Percentiles rank a stretch among this genome's conserved stretches.
Evolutionary conservation across 2,888 invertebrate species (phyloP).

Genomic region (Biston betularia): DNA sequence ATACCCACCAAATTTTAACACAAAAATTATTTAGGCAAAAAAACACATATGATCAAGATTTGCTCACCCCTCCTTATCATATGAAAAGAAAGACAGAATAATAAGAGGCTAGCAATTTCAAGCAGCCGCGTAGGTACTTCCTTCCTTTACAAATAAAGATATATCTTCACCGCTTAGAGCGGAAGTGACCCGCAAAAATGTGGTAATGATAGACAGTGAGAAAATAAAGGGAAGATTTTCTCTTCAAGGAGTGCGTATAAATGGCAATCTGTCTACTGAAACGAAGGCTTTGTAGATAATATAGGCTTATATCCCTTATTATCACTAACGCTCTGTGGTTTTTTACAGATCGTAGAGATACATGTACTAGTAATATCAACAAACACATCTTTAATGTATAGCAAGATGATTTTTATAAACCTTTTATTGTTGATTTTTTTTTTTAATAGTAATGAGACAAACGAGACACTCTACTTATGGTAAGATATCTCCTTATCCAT

Average conservation of each 20-base stretch:
- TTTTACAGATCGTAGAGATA: no score
- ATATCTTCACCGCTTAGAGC: conserved; percentile 26
- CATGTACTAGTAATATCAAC: no score
- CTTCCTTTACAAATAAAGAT: conserved; percentile 29
- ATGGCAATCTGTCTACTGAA: conserved; percentile 23
- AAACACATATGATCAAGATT: background rate
- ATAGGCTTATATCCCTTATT: conserved; percentile 1
- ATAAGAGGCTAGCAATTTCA: conserved; percentile 18
- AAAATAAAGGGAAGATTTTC: conserved; percentile 31
- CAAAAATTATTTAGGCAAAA: background rate
- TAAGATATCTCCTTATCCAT: no score
- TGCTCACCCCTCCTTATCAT: background rate
- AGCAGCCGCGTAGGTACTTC: conserved; percentile 14
- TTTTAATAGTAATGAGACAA: no score
- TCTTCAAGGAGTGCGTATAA: conserved; percentile 20
- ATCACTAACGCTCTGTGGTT: background rate
- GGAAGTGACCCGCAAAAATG: conserved; percentile 34
- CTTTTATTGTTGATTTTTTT: background rate
- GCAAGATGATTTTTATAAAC: background rate
- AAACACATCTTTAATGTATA: background rate
- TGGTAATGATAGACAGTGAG: conserved; percentile 26
- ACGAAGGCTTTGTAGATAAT: conserved; percentile 13
- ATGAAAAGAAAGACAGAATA: conserved; percentile 20
- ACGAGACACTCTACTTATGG: no score
- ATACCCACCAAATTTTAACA: no score